phyloP scores from a whole-genome alignment of 1,140 invertebrate species.

The Pissodes strobi region DNA sequence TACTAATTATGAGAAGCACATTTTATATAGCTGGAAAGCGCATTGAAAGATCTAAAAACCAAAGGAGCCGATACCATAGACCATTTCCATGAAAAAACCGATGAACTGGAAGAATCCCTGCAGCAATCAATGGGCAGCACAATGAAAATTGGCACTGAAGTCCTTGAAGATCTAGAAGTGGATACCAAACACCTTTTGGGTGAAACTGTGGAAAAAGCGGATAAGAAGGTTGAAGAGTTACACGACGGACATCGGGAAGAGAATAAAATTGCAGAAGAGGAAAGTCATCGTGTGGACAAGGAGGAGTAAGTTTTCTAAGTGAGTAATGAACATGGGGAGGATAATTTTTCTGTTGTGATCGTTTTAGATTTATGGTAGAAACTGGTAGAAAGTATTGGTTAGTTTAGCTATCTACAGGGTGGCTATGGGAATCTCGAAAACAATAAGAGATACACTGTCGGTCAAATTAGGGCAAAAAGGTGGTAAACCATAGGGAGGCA shows the following conservation, averaged over 20 bases:
- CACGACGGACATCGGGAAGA: constrained; percentile 1
- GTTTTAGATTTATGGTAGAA: no score
- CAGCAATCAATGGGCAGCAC: constrained; percentile 28
- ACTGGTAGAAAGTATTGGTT: no score
- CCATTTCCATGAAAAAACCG: constrained; percentile 16
- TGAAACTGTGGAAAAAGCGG: constrained; percentile 2
- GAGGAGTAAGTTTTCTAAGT: constrained; percentile 37
- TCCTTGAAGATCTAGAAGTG: constrained; percentile 38
- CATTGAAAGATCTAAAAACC: constrained; percentile 18
- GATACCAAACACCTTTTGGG: constrained; percentile 28
- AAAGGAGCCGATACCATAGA: constrained; percentile 33
- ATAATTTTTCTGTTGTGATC: no score
- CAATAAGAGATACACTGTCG: no score
- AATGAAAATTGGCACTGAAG: constrained; percentile 26
- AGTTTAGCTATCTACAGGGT: no score
- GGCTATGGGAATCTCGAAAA: no score
- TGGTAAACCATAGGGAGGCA: no score
- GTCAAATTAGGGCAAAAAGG: no score
- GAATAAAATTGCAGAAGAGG: not conserved
- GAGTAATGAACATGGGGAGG: constrained; percentile 26
- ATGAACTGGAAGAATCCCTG: constrained; percentile 27
- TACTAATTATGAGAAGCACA: no score
- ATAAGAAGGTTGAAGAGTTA: constrained; percentile 16
- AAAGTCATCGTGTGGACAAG: constrained; percentile 2
- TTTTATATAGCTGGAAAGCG: not conserved